Percentiles rank a stretch among this genome's conserved stretches.
Conservation (phyloP, 2,888 invertebrate species). For the Eilema depressum region DNA sequence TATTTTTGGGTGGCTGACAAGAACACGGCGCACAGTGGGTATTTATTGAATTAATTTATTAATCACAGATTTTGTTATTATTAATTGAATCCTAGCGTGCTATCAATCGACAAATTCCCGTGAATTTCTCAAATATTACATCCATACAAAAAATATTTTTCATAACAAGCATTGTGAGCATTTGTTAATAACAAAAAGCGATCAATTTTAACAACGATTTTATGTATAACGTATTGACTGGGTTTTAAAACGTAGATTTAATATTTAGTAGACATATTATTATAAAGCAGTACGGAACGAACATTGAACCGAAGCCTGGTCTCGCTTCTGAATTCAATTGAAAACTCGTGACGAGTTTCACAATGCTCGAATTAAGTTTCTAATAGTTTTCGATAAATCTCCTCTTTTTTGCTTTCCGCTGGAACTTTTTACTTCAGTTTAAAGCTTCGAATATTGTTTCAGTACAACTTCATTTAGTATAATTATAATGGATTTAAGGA, state of each 20-base stretch:
- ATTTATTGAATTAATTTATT: too few relatives aligned
- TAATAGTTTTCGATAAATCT: background rate
- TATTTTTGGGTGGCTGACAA: too few relatives aligned
- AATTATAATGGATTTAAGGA: background rate
- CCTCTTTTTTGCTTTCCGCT: background rate
- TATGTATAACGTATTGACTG: background rate
- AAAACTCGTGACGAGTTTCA: constrained; percentile 4
- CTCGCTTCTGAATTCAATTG: constrained; percentile 1
- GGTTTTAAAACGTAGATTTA: background rate
- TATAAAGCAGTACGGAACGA: background rate
- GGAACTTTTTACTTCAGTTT: background rate
- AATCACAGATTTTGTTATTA: too few relatives aligned
- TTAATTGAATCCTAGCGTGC: too few relatives aligned
- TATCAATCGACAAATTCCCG: too few relatives aligned
- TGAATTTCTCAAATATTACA: too few relatives aligned
- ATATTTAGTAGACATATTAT: background rate
- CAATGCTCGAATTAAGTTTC: constrained; percentile 2
- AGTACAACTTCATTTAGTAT: background rate
- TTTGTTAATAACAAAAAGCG: background rate
- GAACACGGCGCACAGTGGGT: too few relatives aligned
- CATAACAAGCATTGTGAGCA: background rate
- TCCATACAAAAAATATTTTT: background rate
- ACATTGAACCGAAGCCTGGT: background rate
- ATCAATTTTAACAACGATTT: background rate
- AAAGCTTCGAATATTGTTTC: background rate